Conservation (phyloP, 1,140 invertebrate species). For the Hormaphis cornu region DNA sequence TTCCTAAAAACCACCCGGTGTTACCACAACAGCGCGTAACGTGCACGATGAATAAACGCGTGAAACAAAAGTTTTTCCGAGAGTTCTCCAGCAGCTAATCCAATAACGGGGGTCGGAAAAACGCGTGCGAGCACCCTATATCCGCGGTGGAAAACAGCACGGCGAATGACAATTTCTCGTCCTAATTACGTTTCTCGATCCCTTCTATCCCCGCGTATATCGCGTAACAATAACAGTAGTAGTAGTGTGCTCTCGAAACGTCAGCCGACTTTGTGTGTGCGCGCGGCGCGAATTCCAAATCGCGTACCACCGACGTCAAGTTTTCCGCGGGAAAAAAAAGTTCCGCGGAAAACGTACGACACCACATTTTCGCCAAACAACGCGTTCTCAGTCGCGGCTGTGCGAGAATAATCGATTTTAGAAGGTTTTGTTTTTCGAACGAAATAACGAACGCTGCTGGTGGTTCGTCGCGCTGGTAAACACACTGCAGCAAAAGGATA, state of each 20-base stretch:
- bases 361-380: neutral
- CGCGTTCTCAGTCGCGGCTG: neutral
- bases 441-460: neutral
- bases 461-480: too few species aligned
- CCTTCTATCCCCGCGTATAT: neutral
- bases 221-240: too few species aligned
- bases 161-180: slow-evolving; percentile 20
- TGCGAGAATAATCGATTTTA: slow-evolving; percentile 17
- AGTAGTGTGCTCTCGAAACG: too few species aligned
- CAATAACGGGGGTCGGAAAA: slow-evolving; percentile 28
- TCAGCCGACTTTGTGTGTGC: slow-evolving; percentile 3
- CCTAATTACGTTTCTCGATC: slow-evolving; percentile 24
- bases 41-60: neutral
- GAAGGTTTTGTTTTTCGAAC: neutral
- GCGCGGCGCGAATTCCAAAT: neutral
- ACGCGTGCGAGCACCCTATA: neutral
- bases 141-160: neutral
- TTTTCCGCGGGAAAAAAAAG: too few species aligned
- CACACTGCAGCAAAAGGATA: too few species aligned
- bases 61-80: neutral
- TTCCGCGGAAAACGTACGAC: too few species aligned
- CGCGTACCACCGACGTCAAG: too few species aligned
- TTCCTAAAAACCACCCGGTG: too few species aligned
- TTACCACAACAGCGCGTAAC: too few species aligned
- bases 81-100: neutral